Base-by-base conservation (phyloP, 2,888 invertebrate species). In the Heliconius erato region DNA sequence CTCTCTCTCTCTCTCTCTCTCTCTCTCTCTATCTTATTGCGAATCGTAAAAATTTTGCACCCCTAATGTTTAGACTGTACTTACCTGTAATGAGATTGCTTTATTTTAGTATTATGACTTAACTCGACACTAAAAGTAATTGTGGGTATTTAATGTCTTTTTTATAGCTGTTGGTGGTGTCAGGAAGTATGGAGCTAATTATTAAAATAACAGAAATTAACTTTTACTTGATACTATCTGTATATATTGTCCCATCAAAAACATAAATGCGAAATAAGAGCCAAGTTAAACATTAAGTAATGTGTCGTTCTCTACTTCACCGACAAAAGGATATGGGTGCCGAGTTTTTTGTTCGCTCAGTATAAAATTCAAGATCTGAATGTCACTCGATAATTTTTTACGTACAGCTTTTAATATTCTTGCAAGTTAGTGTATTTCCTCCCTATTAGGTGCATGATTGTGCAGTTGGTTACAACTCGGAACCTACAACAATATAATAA, bases 1-100 rank as follows among this genome's bases (percentile, higher is more conserved):
- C 49, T 49, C 49, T 49, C 49, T 49, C 11, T 40, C 9, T 40
- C 49, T 49, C 11, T 40, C 9, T 40, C 1, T 40, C 40, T 40
- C 40, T 40, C 40, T 40, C 9, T 35, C 88, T 88, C 87, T 87
- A 86, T 87, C 90, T 90, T 92, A 91, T 92, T 90, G 90, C 85
- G 86, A 85, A 86, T 89, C 90, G 91, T 91, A 91, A 92, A 91
- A 90, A 85, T 54, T 54, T 74, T 44, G 7, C 26, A 1, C 44
- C 44, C 19, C 63, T 59, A 40, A 49, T 32, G 67, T 32, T 78
- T 78, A 49, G 49, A 67, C 32, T 59, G 4, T 77, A 67, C 77
- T 40, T 77, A 40, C 65, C n/a, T 40, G 63, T 77, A 65, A 77
- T 40, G 26, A 77, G 77, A 77, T 77, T 65, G 44, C 44, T 77